phyloP scores from a whole-genome alignment of 2,888 invertebrate genomes.

The Pseudoips prasinana region DNA sequence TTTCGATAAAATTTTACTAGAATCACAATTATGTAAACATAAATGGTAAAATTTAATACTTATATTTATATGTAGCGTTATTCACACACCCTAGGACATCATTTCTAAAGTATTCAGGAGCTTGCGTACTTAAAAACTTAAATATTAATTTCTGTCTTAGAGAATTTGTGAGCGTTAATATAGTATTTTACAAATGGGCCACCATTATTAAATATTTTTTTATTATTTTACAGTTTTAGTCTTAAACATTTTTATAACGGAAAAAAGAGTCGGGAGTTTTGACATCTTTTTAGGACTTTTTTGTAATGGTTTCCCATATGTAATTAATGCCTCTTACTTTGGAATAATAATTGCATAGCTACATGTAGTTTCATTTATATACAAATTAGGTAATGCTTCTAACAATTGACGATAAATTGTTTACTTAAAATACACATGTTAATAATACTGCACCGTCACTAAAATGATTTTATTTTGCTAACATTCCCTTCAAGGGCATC shows the following conservation, averaged over 20 bases:
- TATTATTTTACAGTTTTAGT: not conserved
- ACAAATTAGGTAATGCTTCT: slow-evolving; percentile 41
- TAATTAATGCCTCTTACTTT: slow-evolving; percentile 17
- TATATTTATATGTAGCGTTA: no score
- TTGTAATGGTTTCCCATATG: slow-evolving; percentile 8
- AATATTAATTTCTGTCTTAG: slow-evolving; percentile 22
- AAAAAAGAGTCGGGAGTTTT: no score
- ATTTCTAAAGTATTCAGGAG: no score
- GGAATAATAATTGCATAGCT: slow-evolving; percentile 26
- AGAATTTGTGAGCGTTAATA: slow-evolving; percentile 26
- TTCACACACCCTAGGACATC: no score
- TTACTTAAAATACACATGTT: slow-evolving; percentile 3
- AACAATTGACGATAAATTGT: slow-evolving; percentile 60
- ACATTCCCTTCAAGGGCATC: not conserved
- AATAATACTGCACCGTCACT: slow-evolving; percentile 40
- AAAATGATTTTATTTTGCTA: not conserved
- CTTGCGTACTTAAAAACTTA: slow-evolving; percentile 28
- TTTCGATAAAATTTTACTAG: no score
- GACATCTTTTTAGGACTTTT: not conserved
- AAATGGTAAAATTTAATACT: no score
- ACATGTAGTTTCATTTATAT: slow-evolving; percentile 30
- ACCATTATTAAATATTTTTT: not conserved
- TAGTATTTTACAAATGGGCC: slow-evolving; percentile 16
- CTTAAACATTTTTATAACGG: no score
- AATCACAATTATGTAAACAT: no score